These are phyloP conservation scores for Troides helena DNA, from an alignment of 2,888 invertebrate genomes.

Conservation along the genomic window DNA sequence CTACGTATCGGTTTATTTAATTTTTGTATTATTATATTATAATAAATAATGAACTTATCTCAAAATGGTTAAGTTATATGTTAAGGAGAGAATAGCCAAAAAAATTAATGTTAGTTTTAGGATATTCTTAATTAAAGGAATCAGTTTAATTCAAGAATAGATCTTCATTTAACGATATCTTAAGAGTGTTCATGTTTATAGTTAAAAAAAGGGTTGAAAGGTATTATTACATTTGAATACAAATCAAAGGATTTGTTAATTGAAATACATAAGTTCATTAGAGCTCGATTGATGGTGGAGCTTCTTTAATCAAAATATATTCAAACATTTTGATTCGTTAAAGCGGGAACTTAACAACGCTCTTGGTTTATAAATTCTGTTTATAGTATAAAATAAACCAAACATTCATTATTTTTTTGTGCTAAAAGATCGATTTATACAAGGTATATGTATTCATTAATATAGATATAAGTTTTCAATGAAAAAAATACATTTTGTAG, in stretches of 20 bases:
- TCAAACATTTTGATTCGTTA: conserved; percentile 42
- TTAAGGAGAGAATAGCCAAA: no score
- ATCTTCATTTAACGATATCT: not conserved
- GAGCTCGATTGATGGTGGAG: conserved; percentile 35
- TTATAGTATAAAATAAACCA: not conserved
- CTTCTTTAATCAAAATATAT: conserved; percentile 48
- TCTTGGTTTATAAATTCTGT: conserved; percentile 18
- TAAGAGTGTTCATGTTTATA: not conserved
- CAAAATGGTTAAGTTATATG: no score
- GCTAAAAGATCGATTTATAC: no score
- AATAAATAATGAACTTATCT: no score
- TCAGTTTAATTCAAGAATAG: not conserved
- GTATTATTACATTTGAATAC: conserved; percentile 8
- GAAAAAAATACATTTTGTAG: no score
- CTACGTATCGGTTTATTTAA: not conserved
- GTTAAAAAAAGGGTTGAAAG: not conserved
- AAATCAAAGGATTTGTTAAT: conserved; percentile 27
- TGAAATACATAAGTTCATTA: conserved; percentile 36
- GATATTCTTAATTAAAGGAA: not conserved
- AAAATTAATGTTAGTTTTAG: not conserved
- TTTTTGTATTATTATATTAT: no score
- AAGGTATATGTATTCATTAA: no score
- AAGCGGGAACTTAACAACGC: conserved; percentile 29
- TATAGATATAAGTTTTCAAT: no score
- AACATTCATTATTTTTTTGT: no score